Evolutionary conservation across 1,140 invertebrate genomes (phyloP).

Genomic region (Epicauta chinensis): DNA sequence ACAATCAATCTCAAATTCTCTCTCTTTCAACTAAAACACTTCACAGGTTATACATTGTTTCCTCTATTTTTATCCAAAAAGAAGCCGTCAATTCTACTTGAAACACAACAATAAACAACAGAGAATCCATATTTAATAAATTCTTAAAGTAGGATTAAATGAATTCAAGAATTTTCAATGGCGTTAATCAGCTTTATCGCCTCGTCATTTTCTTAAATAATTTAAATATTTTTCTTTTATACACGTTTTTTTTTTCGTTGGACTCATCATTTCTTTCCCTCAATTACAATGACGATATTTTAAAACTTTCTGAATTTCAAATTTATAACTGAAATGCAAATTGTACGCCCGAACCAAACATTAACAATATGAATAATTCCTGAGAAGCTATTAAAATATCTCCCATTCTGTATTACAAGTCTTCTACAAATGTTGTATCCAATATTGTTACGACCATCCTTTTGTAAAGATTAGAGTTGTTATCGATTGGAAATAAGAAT

Average conservation of each 20-base stretch:
- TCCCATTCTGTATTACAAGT: not conserved
- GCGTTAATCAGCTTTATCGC: too few relatives aligned
- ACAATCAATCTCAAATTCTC: slow-evolving; percentile 22
- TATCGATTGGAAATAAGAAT: too few relatives aligned
- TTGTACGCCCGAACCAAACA: slow-evolving; percentile 9
- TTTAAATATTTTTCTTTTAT: slow-evolving; percentile 3
- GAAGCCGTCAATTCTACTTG: too few relatives aligned
- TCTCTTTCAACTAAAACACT: slow-evolving; percentile 7
- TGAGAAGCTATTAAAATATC: slow-evolving; percentile 4
- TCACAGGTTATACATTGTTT: slow-evolving; percentile 11
- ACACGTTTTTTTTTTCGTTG: too few relatives aligned
- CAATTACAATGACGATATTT: slow-evolving; percentile 4
- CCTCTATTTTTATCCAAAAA: not conserved
- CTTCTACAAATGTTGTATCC: not conserved
- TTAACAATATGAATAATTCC: slow-evolving; percentile 10
- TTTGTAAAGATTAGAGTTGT: not conserved
- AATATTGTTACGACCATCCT: not conserved
- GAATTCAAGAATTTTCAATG: not conserved
- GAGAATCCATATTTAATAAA: slow-evolving; percentile 1
- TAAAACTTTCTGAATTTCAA: slow-evolving; percentile 1
- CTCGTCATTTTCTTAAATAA: not conserved
- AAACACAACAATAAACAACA: not conserved
- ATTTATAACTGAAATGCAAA: not conserved
- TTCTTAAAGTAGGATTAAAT: not conserved
- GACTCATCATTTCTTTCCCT: too few relatives aligned